Base-by-base conservation (phyloP, 1,140 invertebrate genomes). In the Tetramorium alpestre region DNA sequence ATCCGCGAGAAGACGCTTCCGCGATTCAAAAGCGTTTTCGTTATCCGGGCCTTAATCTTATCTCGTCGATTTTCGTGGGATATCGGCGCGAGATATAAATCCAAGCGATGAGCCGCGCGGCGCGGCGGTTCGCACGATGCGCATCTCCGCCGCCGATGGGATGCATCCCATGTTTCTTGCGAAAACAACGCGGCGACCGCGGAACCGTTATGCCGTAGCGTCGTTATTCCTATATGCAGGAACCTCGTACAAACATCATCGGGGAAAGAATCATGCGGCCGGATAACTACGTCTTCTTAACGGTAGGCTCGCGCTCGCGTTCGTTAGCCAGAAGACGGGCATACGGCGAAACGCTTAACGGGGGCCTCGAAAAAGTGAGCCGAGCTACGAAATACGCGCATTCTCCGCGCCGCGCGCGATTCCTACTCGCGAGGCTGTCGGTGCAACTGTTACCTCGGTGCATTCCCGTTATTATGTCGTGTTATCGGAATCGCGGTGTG, bases 181-280 rank as follows among this genome's bases (percentile, higher is more conserved):
- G 85, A 86, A n/a, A 87, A 90, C 88, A 88, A 92, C 90, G 41
- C 89, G 87, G 85, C 87, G 87, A 92, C 88, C 92, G 84, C 91
- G 88, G 64, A 93, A 89, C 89, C 92, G 92, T 93, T 93, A 93
- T 88, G 80, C 84, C 87, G 62, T 58, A 67, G 56, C 89, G 62
- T 89, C 88, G 65, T 87, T 78, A 67, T 73, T 72, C 88, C 58
- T 84, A 62, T 77, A 75, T 78, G 65, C 56, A 77, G 41, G 56
- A 58, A 54, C 33, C 81, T 62, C 44, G 62, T 60, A 22, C 33
- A 25, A 81, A 58, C 65, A 11, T 84, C 69, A 58, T 73, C 51
- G 38, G 41, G 25, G 65, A 49, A 73, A 73, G 69, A 54, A 54
- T 58, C 72, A 28, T 38, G 54, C 33, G 22, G 41, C 60, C 25